A percentile compares a stretch with the other conserved stretches of the same genome.
phyloP scores from a whole-genome alignment of 2,888 invertebrate genomes.

The Bimastos eiseni region DNA sequence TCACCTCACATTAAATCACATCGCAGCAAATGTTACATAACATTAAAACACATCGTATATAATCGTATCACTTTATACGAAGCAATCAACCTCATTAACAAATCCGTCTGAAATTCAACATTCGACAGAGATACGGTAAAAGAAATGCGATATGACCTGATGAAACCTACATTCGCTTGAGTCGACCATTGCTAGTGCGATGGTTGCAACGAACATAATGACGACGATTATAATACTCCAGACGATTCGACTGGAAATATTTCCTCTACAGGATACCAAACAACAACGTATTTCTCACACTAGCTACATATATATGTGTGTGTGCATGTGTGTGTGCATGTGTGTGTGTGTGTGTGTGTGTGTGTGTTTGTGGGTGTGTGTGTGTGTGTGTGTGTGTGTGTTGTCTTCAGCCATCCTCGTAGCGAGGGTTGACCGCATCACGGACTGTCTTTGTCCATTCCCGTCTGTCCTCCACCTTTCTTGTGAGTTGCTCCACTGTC shows the following conservation, averaged over 20 bases:
- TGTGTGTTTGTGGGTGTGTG: too few relatives aligned
- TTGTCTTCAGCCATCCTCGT: too few relatives aligned
- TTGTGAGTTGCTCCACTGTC: too few relatives aligned
- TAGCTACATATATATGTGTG: too few relatives aligned
- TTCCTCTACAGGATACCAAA: conserved; percentile 77
- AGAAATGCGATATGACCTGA: neutral
- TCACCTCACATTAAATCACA: too few relatives aligned
- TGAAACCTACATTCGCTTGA: conserved; percentile 67
- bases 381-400: too few relatives aligned
- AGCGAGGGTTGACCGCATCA: too few relatives aligned
- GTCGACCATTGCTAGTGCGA: conserved; percentile 86
- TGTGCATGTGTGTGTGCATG: too few relatives aligned
- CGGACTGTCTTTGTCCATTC: too few relatives aligned
- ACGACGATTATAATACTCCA: conserved; percentile 72
- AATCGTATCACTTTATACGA: neutral
- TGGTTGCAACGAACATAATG: conserved; percentile 80
- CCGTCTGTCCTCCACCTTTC: too few relatives aligned
- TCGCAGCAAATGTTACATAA: neutral
- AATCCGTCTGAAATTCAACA: neutral
- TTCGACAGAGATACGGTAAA: neutral
- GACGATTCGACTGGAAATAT: conserved; percentile 83
- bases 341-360: too few relatives aligned
- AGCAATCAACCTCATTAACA: neutral
- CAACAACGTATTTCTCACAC: neutral
- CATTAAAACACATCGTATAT: too few relatives aligned